Percentiles rank a stretch among this genome's conserved stretches.
Evolutionary conservation across 2,113 vertebrate species (phyloP).

Genomic region (Scomber colias): DNA sequence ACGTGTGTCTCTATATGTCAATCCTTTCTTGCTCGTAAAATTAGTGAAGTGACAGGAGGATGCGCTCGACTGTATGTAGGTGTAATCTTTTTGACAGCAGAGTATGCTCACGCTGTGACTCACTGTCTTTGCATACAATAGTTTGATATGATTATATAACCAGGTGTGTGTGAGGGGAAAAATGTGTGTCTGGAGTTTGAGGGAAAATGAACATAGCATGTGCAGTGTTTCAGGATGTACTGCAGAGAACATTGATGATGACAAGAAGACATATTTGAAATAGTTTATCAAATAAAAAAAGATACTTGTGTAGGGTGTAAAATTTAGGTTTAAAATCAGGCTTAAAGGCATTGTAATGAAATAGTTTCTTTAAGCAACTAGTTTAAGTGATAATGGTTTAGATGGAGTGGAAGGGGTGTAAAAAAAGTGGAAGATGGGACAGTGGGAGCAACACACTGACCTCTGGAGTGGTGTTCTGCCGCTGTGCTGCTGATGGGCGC

Average conservation of each 20-base stretch:
- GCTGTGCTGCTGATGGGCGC: constrained; percentile 62
- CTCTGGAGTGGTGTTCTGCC: constrained; percentile 84
- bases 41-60: constrained; percentile 46
- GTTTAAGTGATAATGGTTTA: background rate
- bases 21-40: constrained; percentile 36
- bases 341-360: background rate
- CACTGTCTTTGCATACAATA: constrained; percentile 49
- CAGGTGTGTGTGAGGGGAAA: constrained; percentile 37
- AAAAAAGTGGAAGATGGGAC: background rate
- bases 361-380: background rate
- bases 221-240: background rate
- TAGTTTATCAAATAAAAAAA: too few species aligned
- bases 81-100: constrained; percentile 64
- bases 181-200: background rate
- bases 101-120: constrained; percentile 36
- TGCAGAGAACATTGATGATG: background rate
- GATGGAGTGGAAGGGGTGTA: constrained; percentile 3
- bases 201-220: background rate
- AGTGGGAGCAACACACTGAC: constrained; percentile 83
- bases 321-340: background rate
- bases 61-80: constrained; percentile 44
- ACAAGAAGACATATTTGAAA: background rate
- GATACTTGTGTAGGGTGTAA: background rate
- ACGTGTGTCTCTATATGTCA: constrained; percentile 53
- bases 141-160: constrained; percentile 44